These are phyloP conservation scores for Linurgus olivaceus DNA, from an alignment of 2,797 vertebrate genomes.

Conservation along the genomic window DNA sequence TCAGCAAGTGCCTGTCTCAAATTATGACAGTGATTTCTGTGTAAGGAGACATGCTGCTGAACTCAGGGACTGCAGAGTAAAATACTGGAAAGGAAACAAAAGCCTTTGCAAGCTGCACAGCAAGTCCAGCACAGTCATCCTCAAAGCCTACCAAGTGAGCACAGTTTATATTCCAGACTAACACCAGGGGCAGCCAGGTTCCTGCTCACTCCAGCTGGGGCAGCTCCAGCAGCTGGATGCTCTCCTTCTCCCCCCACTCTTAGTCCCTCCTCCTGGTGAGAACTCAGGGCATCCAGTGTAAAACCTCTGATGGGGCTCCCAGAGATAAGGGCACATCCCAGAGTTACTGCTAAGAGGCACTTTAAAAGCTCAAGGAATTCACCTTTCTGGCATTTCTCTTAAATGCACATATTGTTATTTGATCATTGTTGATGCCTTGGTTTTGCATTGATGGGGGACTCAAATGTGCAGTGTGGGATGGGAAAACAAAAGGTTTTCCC, in stretches of 20 bases:
- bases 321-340: not conserved
- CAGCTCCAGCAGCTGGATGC: not conserved
- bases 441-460: not conserved
- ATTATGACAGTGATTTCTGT: constrained; percentile 12
- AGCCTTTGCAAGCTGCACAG: not conserved
- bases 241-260: not conserved
- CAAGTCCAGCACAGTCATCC: not conserved
- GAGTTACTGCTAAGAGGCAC: not conserved
- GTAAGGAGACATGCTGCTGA: not conserved
- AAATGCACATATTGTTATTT: not conserved
- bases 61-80: not conserved
- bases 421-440: not conserved
- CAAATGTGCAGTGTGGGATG: not conserved
- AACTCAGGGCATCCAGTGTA: fast-evolving
- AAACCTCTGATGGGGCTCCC: not conserved
- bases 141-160: not conserved
- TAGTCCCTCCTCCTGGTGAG: not conserved
- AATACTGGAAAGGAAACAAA: not conserved
- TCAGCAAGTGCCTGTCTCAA: constrained; percentile 13
- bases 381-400: not conserved
- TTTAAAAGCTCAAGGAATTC: not conserved
- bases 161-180: not conserved
- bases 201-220: not conserved
- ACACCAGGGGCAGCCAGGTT: not conserved
- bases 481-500: not conserved